phyloP scores from a whole-genome alignment of 2,888 invertebrate species.

The Heliconius sara region DNA sequence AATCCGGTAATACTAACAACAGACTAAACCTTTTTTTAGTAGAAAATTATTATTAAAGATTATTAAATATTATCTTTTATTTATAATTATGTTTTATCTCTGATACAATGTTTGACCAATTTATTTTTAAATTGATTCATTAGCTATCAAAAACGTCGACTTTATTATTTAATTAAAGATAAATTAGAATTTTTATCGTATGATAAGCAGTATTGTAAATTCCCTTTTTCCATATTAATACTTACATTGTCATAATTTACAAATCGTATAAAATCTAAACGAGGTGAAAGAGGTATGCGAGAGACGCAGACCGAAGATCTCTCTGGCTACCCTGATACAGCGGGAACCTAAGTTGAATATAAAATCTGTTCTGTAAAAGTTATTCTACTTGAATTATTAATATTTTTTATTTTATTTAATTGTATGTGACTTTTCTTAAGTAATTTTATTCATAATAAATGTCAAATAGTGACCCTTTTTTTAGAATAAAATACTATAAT shows the following conservation, averaged over 20 bases:
- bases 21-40: background rate
- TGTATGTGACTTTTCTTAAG: background rate
- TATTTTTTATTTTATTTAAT: background rate
- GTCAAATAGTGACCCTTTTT: background rate
- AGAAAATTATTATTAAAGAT: background rate
- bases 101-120: background rate
- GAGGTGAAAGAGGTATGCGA: too few relatives aligned
- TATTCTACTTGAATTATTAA: background rate
- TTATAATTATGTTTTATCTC: conserved; percentile 1
- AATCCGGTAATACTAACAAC: too few relatives aligned
- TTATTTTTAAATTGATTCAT: background rate
- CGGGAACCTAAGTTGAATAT: too few relatives aligned
- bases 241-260: background rate
- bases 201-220: conserved; percentile 14
- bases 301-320: too few relatives aligned
- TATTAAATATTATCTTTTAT: background rate
- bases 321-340: too few relatives aligned
- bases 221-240: background rate
- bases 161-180: background rate
- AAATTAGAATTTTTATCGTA: background rate
- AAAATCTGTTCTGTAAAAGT: background rate
- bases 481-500: background rate
- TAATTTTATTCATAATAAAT: background rate
- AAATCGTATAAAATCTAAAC: background rate
- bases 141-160: background rate